Percentiles rank a stretch among this genome's conserved stretches.
Conservation (phyloP, 2,888 invertebrate genomes). For the Drosophila rellima region DNA sequence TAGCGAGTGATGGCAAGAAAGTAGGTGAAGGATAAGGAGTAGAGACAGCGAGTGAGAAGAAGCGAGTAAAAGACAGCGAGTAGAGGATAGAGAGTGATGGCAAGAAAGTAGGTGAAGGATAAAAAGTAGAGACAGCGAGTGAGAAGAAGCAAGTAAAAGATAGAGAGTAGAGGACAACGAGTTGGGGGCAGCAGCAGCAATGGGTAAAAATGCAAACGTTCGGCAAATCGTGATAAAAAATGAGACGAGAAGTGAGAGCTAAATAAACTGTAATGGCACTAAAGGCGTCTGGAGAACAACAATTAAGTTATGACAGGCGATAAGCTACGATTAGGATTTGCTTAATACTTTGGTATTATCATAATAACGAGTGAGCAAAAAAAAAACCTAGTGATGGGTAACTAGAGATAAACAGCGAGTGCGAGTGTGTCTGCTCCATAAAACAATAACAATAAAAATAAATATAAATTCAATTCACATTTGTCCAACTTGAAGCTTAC, state of each 20-base stretch:
- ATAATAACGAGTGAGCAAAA: constrained; percentile 3
- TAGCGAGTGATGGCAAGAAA: too few relatives aligned
- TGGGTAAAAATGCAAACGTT: too few relatives aligned
- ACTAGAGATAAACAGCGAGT: constrained; percentile 5
- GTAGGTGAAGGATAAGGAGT: too few relatives aligned
- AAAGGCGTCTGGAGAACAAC: too few relatives aligned
- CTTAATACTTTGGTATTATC: constrained; percentile 1
- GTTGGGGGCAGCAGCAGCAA: too few relatives aligned
- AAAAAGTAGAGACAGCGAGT: too few relatives aligned
- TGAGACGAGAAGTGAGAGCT: background rate
- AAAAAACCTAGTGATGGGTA: constrained; percentile 1
- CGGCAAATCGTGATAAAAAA: background rate
- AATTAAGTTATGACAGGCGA: background rate
- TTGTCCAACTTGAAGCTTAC: constrained; percentile 22
- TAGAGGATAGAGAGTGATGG: too few relatives aligned
- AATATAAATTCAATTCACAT: constrained; percentile 32
- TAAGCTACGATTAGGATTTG: constrained; percentile 16
- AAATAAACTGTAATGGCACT: background rate
- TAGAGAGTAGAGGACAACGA: too few relatives aligned
- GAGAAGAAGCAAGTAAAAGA: too few relatives aligned
- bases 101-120: too few relatives aligned
- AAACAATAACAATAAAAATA: constrained; percentile 20
- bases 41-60: too few relatives aligned
- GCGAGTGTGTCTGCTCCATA: constrained; percentile 5
- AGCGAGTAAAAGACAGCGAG: too few relatives aligned